Conservation (phyloP, 2,113 vertebrate species). For the Corapipo altera region DNA sequence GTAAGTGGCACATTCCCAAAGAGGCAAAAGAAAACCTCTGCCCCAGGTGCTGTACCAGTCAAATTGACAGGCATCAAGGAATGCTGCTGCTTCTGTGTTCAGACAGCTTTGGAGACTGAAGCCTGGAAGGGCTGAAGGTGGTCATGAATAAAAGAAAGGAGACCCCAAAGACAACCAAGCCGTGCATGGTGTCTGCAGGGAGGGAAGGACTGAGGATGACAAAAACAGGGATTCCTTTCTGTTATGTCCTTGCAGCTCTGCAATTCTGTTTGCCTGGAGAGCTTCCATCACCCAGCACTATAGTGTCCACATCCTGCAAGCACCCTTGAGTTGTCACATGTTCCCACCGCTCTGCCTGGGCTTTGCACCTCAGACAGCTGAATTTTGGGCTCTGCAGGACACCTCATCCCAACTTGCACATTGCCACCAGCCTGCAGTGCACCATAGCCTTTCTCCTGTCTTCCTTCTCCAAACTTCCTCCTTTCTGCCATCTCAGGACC, state of each 20-base stretch:
- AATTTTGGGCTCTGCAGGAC: background rate
- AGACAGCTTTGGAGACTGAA: background rate
- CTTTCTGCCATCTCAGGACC: background rate
- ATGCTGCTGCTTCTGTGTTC: background rate
- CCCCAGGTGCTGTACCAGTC: background rate
- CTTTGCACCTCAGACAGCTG: background rate
- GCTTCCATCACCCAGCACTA: background rate
- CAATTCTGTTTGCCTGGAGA: background rate
- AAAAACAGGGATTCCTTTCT: background rate
- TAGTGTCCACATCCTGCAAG: background rate
- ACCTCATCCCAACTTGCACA: background rate
- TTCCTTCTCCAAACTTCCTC: background rate
- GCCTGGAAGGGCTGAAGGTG: background rate
- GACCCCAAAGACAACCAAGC: background rate
- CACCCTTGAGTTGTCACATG: background rate
- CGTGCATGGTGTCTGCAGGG: background rate
- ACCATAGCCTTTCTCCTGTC: background rate
- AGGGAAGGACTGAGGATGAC: background rate
- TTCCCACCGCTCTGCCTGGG: background rate
- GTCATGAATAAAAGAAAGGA: background rate
- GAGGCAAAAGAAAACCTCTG: background rate
- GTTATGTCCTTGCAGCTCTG: background rate
- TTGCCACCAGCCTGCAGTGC: background rate
- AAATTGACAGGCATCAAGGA: background rate
- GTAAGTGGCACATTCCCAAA: rapidly evolving